Conservation (phyloP, 1,140 invertebrate genomes). For the Xylocopa sonorina region DNA sequence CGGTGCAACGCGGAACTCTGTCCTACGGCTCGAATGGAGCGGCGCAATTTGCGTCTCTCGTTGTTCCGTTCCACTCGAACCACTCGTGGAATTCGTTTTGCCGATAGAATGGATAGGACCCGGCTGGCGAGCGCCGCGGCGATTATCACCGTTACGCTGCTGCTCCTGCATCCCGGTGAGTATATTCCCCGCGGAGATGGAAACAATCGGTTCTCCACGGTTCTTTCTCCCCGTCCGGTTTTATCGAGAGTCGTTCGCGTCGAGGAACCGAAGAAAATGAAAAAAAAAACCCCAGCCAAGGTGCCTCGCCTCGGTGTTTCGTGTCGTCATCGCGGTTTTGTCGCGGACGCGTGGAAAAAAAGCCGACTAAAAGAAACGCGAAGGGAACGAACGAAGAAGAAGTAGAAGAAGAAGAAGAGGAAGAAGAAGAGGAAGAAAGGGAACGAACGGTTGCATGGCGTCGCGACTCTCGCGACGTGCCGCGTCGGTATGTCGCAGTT, state of each 20-base stretch:
- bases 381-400: too few species aligned
- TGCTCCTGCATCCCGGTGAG: constrained; percentile 33
- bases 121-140: background rate
- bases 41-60: constrained; percentile 19
- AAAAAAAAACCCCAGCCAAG: too few species aligned
- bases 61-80: constrained; percentile 14
- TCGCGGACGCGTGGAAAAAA: background rate
- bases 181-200: background rate
- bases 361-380: too few species aligned
- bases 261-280: too few species aligned
- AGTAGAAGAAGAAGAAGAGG: too few species aligned
- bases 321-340: background rate
- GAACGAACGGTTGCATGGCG: background rate
- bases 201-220: background rate
- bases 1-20: constrained; percentile 16
- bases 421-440: too few species aligned
- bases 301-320: too few species aligned
- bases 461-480: constrained; percentile 27
- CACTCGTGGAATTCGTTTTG: constrained; percentile 29
- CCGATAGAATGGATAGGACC: constrained; percentile 40
- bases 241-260: background rate
- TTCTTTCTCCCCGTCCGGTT: background rate
- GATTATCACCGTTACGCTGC: constrained; percentile 19
- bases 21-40: constrained; percentile 27
- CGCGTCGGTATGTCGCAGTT: constrained; percentile 34